Conservation (phyloP, 2,888 invertebrate genomes). For the Cephalotes varians region DNA sequence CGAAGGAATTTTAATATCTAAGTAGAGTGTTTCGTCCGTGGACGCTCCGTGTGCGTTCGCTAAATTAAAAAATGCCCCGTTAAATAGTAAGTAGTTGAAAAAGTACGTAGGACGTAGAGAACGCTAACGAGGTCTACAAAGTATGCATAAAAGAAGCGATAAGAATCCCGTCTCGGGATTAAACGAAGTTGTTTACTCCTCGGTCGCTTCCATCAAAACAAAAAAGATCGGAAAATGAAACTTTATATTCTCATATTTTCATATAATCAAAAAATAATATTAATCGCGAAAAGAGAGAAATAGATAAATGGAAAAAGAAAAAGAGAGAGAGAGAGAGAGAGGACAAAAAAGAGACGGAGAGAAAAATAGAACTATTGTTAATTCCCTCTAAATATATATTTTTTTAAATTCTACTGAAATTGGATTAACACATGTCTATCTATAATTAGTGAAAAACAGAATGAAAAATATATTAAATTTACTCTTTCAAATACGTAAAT, state of each 20-base stretch:
- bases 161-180: constrained; percentile 48
- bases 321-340: neutral
- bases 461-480: constrained; percentile 11
- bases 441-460: neutral
- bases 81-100: constrained; percentile 57
- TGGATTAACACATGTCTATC: neutral
- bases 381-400: neutral
- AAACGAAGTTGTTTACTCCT: constrained; percentile 43
- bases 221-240: constrained; percentile 23
- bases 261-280: constrained; percentile 39
- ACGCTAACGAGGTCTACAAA: constrained; percentile 41
- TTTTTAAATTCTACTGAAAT: constrained; percentile 14
- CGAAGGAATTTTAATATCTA: constrained; percentile 66
- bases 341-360: neutral
- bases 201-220: constrained; percentile 12
- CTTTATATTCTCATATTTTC: constrained; percentile 43
- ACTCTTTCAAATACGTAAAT: neutral
- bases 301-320: neutral
- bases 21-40: constrained; percentile 45
- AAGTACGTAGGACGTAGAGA: constrained; percentile 27
- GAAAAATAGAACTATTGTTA: neutral
- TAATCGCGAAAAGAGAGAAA: neutral
- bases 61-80: constrained; percentile 65
- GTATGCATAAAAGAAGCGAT: constrained; percentile 59
- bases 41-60: constrained; percentile 21